Evolutionary conservation across 2,888 invertebrate genomes (phyloP).

Genomic region (Auanema freiburgensis): DNA sequence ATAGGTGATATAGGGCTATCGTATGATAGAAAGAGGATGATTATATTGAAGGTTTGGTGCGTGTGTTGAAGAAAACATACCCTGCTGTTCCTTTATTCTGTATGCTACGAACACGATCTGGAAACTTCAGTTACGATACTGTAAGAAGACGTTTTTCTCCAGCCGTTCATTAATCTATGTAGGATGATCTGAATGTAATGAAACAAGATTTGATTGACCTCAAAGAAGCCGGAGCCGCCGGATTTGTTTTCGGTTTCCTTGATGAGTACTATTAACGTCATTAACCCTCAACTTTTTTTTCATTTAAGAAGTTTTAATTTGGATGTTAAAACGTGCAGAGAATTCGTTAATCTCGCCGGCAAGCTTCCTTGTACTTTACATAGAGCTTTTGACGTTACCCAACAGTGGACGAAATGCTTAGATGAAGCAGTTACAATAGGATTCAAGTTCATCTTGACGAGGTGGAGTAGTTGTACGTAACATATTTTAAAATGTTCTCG

Average conservation of each 20-base stretch:
- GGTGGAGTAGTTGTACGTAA: slow-evolving; percentile 15
- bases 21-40: not conserved
- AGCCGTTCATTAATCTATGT: not conserved
- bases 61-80: slow-evolving; percentile 19
- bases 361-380: slow-evolving; percentile 40
- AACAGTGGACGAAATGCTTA: slow-evolving; percentile 33
- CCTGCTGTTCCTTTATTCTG: slow-evolving; percentile 25
- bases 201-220: slow-evolving; percentile 33
- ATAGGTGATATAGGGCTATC: slow-evolving; percentile 17
- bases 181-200: slow-evolving; percentile 18
- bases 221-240: slow-evolving; percentile 36
- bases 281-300: not conserved
- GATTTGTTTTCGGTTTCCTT: slow-evolving; percentile 45
- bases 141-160: slow-evolving; percentile 4
- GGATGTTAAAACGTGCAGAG: slow-evolving; percentile 26
- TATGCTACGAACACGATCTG: slow-evolving; percentile 40
- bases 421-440: slow-evolving; percentile 34
- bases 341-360: slow-evolving; percentile 25
- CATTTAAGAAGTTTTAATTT: slow-evolving; percentile 27
- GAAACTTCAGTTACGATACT: slow-evolving; percentile 37
- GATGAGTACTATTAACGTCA: slow-evolving; percentile 18
- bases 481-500: not conserved
- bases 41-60: slow-evolving; percentile 32
- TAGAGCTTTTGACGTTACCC: slow-evolving; percentile 37
- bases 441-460: slow-evolving; percentile 40